Percentiles rank a stretch among this genome's conserved stretches.
Conservation (phyloP, 2,113 vertebrate genomes). For the Osmerus mordax region DNA sequence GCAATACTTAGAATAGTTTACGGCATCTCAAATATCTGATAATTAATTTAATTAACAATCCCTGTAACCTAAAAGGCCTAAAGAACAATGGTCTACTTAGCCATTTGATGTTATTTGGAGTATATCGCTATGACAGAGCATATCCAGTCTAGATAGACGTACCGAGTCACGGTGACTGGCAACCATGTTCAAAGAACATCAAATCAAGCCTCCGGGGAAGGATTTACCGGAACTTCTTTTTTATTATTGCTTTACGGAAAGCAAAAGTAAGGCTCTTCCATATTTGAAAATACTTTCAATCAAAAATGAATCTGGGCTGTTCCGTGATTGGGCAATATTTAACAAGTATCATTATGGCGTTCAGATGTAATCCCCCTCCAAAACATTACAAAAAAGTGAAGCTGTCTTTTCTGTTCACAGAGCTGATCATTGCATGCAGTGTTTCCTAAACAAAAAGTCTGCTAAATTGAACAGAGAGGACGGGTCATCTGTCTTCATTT, state of each 20-base stretch:
- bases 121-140: too few species aligned
- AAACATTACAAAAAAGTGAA: constrained; percentile 1
- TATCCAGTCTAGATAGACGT: neutral
- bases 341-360: neutral
- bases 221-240: neutral
- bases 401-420: neutral
- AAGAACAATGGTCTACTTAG: too few species aligned
- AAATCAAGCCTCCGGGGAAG: neutral
- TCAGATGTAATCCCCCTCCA: too few species aligned
- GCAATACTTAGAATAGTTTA: too few species aligned
- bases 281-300: neutral
- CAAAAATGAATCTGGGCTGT: neutral
- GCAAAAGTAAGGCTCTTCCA: neutral
- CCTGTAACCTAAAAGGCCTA: too few species aligned
- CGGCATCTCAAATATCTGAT: too few species aligned
- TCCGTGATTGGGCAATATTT: neutral
- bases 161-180: neutral
- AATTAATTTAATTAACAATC: too few species aligned
- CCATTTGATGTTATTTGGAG: too few species aligned
- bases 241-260: neutral
- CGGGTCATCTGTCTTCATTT: constrained; percentile 71
- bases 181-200: neutral
- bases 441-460: constrained; percentile 44
- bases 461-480: constrained; percentile 52
- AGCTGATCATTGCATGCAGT: constrained; percentile 11